Evolutionary conservation across 1,140 invertebrate species (phyloP).

Genomic region (Carcinoscorpius rotundicauda): DNA sequence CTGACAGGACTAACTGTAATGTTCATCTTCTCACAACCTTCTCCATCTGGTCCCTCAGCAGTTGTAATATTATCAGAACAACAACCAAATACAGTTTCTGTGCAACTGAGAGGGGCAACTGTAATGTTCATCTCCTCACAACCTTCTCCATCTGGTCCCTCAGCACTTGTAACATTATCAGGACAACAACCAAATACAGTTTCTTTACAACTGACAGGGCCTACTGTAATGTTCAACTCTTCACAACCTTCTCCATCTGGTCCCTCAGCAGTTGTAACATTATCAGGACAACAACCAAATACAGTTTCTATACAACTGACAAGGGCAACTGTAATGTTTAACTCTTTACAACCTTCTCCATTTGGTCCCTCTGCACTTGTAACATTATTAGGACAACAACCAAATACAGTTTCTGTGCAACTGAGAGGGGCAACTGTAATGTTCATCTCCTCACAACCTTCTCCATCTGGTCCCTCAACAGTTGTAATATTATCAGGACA

Average conservation of each 20-base stretch:
- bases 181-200: slow-evolving; percentile 56
- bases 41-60: slow-evolving; percentile 46
- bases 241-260: slow-evolving; percentile 35
- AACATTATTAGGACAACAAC: slow-evolving; percentile 49
- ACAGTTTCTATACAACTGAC: slow-evolving; percentile 44
- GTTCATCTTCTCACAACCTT: slow-evolving; percentile 64
- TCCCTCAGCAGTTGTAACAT: slow-evolving; percentile 48
- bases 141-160: slow-evolving; percentile 48
- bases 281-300: slow-evolving; percentile 82
- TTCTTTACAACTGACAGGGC: slow-evolving; percentile 28
- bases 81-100: slow-evolving; percentile 48
- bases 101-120: slow-evolving; percentile 16
- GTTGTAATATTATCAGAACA: slow-evolving; percentile 78
- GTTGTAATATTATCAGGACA: slow-evolving; percentile 37
- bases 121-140: slow-evolving; percentile 29
- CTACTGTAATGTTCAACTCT: too few relatives aligned
- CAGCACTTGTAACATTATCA: slow-evolving; percentile 46
- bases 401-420: slow-evolving; percentile 35
- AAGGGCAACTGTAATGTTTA: slow-evolving; percentile 38
- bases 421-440: slow-evolving; percentile 44
- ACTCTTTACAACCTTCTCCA: slow-evolving; percentile 49
- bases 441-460: slow-evolving; percentile 66
- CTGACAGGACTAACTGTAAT: slow-evolving; percentile 31
- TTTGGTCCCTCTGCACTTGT: slow-evolving; percentile 31
- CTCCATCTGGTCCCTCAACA: slow-evolving; percentile 57